Evolutionary conservation across 2,113 vertebrate species (phyloP).

Genomic region (Beaufortia kweichowensis): DNA sequence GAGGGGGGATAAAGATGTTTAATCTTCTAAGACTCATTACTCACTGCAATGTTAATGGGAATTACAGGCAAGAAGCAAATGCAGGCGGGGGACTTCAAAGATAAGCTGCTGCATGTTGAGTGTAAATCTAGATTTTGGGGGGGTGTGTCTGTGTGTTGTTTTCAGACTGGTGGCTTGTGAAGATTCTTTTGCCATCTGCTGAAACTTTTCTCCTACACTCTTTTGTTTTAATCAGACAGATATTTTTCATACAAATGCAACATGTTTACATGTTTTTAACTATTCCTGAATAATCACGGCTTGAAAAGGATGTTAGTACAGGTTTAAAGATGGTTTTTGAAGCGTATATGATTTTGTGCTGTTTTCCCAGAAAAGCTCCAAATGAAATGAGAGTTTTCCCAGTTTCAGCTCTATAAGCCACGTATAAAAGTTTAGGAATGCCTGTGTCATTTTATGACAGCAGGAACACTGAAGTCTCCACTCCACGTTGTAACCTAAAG

Average conservation of each 20-base stretch:
- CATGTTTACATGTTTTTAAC: too few relatives aligned
- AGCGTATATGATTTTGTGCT: too few relatives aligned
- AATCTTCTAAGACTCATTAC: constrained; percentile 56
- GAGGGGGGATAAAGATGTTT: constrained; percentile 48
- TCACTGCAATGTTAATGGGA: constrained; percentile 49
- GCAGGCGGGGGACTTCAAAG: constrained; percentile 26
- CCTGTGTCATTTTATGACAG: constrained; percentile 43
- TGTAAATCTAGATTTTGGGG: constrained; percentile 6
- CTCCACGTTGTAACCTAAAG: constrained; percentile 36
- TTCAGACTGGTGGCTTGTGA: background rate
- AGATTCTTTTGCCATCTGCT: too few relatives aligned
- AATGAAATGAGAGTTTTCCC: background rate
- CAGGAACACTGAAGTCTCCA: constrained; percentile 26
- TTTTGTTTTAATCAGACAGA: too few relatives aligned
- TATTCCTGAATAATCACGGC: too few relatives aligned
- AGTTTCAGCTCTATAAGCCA: constrained; percentile 12
- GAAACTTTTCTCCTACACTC: too few relatives aligned
- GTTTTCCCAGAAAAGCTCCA: background rate
- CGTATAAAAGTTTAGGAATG: constrained; percentile 33
- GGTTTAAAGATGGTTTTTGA: too few relatives aligned
- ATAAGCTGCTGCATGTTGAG: constrained; percentile 16
- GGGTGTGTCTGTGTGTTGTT: background rate
- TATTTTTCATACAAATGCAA: too few relatives aligned
- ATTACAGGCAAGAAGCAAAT: constrained; percentile 31
- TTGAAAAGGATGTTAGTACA: too few relatives aligned